phyloP scores from a whole-genome alignment of 2,113 vertebrate species.

The Vulpes vulpes region DNA sequence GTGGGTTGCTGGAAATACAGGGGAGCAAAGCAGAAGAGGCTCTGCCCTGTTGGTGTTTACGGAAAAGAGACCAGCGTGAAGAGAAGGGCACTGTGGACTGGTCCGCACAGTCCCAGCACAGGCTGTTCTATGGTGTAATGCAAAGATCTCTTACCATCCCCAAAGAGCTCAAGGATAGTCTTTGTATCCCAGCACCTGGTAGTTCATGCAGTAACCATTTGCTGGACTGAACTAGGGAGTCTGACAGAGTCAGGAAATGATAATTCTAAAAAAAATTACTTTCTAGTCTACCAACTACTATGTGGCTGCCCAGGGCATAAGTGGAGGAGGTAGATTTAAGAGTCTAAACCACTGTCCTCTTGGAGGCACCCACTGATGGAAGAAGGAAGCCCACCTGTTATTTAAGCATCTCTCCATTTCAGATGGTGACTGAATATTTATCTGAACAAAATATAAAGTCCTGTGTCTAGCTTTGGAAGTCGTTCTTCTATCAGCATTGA shows the following conservation, averaged over 20 bases:
- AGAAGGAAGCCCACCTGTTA: background rate
- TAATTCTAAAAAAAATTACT: background rate
- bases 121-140: background rate
- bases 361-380: background rate
- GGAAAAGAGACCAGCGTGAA: background rate
- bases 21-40: background rate
- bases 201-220: background rate
- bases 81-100: background rate
- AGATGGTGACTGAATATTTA: background rate
- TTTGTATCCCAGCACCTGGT: background rate
- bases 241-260: background rate
- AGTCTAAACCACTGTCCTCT: background rate
- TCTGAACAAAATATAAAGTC: background rate
- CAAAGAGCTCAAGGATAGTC: background rate
- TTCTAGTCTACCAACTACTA: background rate
- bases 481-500: background rate
- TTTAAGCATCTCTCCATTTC: background rate
- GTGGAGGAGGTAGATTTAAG: background rate
- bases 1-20: background rate
- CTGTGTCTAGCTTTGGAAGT: background rate
- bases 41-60: background rate
- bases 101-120: fast-evolving
- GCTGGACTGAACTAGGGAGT: background rate
- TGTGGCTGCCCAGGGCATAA: background rate
- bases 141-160: background rate